phyloP scores from a whole-genome alignment of 2,888 invertebrate genomes.

The Dasypolia templi region DNA sequence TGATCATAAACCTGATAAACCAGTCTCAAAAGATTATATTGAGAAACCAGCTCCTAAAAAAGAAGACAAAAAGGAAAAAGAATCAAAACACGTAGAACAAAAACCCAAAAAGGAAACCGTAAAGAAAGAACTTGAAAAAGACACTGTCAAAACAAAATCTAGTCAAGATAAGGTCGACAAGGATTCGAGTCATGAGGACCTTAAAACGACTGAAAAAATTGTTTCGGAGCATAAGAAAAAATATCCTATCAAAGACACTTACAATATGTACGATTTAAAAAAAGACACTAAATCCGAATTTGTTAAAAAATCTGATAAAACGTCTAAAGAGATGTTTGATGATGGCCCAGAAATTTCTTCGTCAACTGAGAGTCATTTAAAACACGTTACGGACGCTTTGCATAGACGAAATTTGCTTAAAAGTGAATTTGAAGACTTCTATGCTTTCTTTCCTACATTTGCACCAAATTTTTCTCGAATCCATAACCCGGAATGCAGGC shows the following conservation, averaged over 20 bases:
- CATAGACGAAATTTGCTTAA: conserved; percentile 85
- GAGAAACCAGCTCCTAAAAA: conserved; percentile 44
- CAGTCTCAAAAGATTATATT: conserved; percentile 12
- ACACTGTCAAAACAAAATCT: conserved; percentile 43
- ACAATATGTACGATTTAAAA: conserved; percentile 60
- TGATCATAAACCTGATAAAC: conserved; percentile 42
- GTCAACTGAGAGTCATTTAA: conserved; percentile 76
- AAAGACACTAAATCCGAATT: conserved; percentile 64
- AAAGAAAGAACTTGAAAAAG: conserved; percentile 57
- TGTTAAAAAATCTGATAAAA: conserved; percentile 62
- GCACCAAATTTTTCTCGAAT: conserved; percentile 92
- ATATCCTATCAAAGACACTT: conserved; percentile 60
- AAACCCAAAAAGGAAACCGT: conserved; percentile 59
- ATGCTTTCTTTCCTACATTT: conserved; percentile 92
- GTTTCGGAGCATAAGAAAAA: conserved; percentile 61
- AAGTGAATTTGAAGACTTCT: conserved; percentile 91
- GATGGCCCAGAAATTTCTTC: conserved; percentile 71
- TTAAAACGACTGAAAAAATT: conserved; percentile 53
- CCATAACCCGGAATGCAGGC: conserved; percentile 92
- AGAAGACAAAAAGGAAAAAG: conserved; percentile 65
- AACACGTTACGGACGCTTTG: conserved; percentile 83
- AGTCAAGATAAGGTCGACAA: conserved; percentile 57
- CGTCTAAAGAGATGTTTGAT: conserved; percentile 63
- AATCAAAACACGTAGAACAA: conserved; percentile 55
- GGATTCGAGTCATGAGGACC: conserved; percentile 32